These are phyloP conservation scores for Mechanitis messenoides DNA, from an alignment of 2,888 invertebrate species.

Conservation along the genomic window DNA sequence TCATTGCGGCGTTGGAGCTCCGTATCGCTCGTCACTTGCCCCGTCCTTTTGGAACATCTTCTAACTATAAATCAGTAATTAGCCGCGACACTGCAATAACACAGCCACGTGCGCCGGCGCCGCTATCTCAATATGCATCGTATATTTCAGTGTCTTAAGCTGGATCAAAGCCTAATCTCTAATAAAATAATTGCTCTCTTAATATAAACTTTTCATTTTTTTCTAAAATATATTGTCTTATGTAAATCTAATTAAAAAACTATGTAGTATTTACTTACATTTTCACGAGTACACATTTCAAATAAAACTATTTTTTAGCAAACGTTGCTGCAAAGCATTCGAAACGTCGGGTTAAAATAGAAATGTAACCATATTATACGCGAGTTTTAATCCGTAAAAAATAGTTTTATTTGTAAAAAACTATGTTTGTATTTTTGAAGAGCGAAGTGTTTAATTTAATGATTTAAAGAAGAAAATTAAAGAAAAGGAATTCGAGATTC, in stretches of 20 bases:
- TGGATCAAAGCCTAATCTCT: slow-evolving; percentile 12
- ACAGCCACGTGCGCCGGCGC: slow-evolving; percentile 43
- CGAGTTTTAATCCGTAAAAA: too few species aligned
- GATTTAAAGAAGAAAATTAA: too few species aligned
- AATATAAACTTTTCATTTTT: slow-evolving; percentile 7
- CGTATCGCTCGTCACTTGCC: slow-evolving; percentile 11
- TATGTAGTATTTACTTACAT: too few species aligned
- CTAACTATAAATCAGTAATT: slow-evolving; percentile 44
- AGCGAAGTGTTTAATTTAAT: too few species aligned
- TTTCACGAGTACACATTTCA: too few species aligned
- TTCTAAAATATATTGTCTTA: neutral
- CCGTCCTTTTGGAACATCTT: slow-evolving; percentile 16
- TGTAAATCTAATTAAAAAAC: too few species aligned
- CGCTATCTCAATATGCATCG: slow-evolving; percentile 27
- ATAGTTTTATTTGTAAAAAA: neutral
- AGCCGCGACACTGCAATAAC: slow-evolving; percentile 45
- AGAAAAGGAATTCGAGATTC: neutral
- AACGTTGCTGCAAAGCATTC: too few species aligned
- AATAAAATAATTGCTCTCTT: slow-evolving; percentile 11
- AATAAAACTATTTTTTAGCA: too few species aligned
- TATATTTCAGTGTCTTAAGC: slow-evolving; percentile 21
- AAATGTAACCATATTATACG: too few species aligned
- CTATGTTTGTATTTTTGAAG: neutral
- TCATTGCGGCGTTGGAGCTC: too few species aligned
- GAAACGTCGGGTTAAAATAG: too few species aligned